Evolutionary conservation across 2,113 vertebrate species (phyloP).

Genomic region (Peromyscus polionotus): DNA sequence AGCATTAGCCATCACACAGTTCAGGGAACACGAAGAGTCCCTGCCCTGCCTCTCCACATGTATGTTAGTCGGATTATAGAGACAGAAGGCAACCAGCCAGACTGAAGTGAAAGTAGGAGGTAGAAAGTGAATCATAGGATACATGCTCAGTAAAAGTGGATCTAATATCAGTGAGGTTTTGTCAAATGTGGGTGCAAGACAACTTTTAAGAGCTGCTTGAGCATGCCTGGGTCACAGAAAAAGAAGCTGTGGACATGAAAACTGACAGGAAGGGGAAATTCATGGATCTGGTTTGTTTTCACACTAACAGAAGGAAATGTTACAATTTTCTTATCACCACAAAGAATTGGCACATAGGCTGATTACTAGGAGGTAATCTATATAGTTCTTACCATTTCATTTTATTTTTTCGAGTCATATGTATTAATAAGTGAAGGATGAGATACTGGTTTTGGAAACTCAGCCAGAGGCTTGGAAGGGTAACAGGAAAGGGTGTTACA

Average conservation of each 20-base stretch:
- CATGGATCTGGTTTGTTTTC: background rate
- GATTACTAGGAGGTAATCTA: conserved; percentile 12
- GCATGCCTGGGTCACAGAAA: background rate
- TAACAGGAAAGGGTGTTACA: background rate
- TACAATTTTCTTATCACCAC: background rate
- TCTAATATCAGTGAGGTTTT: background rate
- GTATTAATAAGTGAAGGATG: background rate
- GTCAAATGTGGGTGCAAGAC: background rate
- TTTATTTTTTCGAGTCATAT: background rate
- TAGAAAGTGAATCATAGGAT: background rate
- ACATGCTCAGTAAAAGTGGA: background rate
- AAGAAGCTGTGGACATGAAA: background rate
- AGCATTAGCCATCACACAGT: background rate
- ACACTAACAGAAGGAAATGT: background rate
- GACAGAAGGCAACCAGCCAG: background rate
- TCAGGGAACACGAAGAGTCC: background rate
- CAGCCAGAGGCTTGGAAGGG: background rate
- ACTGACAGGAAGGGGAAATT: background rate
- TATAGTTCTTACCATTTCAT: background rate
- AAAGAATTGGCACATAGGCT: background rate
- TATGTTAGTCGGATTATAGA: background rate
- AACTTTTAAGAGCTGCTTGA: background rate
- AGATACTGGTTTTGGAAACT: background rate
- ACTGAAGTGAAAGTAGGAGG: background rate
- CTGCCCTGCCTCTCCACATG: background rate